Base-by-base conservation (phyloP, 2,797 vertebrate species). In the Gambelia wislizenii region DNA sequence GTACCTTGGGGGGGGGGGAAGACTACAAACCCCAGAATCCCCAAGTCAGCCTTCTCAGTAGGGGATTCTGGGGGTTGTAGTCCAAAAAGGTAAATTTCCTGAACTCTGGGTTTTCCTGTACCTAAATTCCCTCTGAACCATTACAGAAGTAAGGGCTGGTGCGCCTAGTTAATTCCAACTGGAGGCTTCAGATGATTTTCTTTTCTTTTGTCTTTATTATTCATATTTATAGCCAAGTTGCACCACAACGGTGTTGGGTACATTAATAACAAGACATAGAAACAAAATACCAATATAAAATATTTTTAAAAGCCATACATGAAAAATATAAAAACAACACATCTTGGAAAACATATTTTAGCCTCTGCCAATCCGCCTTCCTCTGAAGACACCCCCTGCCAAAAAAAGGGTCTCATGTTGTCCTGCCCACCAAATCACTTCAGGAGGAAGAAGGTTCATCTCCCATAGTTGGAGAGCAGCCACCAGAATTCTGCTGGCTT, bases 211-310 rank as follows among this genome's bases (percentile, higher is more conserved):
- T 30, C 59, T 87, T 87, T 87, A 87, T 80, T 87, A 3, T 36
- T 78, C 36, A 13, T 33, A 33, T 33, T 22, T 16, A 52, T 27
- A 36, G 42, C 56, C 75, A 56, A 85, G 30, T 44, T 33, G 52
- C 0, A 8, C 52, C 85, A 80, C 47, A 79, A 67, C 39, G 85
- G 44, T 22, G 30, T 44, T 25, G 77, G 47, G 36, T 16, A 27
- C 25, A 16, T 79, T 54, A 20, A 87, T 36, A 80, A 18, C 61
- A 20, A 67, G 39, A 69, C 61, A 39, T 33, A 54, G 76, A 33
- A 42, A 52, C 85, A 52, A 87, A 52, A 67, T 36, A 42, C 76
- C 76, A 8, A 79, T 87, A 79, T 79, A 79, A 69, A 87, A 87
- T 87, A 87, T 79, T 47, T 81, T 87, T 25, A 42, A 61, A 86